A percentile compares a stretch with the other conserved stretches of the same genome.
Conservation (phyloP, 2,888 invertebrate species). For the Papilio demoleus region DNA sequence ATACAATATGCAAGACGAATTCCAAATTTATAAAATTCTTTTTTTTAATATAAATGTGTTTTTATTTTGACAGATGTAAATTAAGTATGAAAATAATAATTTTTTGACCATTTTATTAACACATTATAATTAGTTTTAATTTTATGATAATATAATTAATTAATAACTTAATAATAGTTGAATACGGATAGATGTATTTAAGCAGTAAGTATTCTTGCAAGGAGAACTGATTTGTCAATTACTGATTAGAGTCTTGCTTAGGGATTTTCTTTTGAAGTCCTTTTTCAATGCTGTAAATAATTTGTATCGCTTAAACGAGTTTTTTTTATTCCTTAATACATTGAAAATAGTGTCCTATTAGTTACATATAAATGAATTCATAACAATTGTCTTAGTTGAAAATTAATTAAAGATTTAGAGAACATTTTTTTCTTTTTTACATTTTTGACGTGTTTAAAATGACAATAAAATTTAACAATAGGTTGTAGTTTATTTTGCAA, state of each 20-base stretch:
- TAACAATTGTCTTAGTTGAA: too few relatives aligned
- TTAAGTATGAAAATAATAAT: not conserved
- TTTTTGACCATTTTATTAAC: not conserved
- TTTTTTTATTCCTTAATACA: constrained; percentile 6
- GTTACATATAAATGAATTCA: not conserved
- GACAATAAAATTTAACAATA: constrained; percentile 18
- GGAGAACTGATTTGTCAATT: constrained; percentile 82
- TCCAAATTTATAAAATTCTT: too few relatives aligned
- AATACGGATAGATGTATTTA: constrained; percentile 41
- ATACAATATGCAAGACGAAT: too few relatives aligned
- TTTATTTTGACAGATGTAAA: not conserved
- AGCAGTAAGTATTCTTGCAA: constrained; percentile 60
- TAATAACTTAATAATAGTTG: constrained; percentile 35
- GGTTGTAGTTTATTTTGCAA: not conserved
- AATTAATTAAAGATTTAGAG: too few relatives aligned
- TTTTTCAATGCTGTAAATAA: constrained; percentile 66
- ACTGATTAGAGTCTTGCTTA: constrained; percentile 78
- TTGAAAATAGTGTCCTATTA: not conserved
- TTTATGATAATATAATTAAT: not conserved
- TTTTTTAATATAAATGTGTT: too few relatives aligned
- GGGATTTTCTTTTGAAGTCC: constrained; percentile 73
- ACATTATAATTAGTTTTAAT: not conserved
- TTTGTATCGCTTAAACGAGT: constrained; percentile 55
- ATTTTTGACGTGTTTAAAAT: not conserved
- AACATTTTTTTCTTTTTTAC: not conserved